Conservation (phyloP, 2,797 vertebrate genomes). For the Rhinichthys osculus region DNA sequence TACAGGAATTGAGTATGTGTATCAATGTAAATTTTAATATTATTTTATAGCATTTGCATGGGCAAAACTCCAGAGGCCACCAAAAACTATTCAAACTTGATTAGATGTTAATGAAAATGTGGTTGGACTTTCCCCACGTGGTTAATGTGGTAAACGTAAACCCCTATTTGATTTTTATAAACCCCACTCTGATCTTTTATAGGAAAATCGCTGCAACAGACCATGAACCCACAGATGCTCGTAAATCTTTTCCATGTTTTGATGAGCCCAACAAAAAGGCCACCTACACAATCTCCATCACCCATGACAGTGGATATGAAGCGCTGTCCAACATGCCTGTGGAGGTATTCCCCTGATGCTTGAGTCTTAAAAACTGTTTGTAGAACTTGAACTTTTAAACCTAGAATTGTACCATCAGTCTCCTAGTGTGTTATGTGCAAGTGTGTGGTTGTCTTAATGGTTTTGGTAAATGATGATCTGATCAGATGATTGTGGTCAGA, state of each 20-base stretch:
- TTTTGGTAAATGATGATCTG: background rate
- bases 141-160: slow-evolving; percentile 40
- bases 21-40: background rate
- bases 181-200: slow-evolving; percentile 59
- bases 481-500: background rate
- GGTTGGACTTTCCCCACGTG: slow-evolving; percentile 4
- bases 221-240: slow-evolving; percentile 96
- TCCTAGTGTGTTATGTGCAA: background rate
- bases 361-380: background rate
- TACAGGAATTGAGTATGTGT: background rate
- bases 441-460: background rate
- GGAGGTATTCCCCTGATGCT: slow-evolving; percentile 73
- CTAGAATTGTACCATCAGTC: background rate
- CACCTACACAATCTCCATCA: slow-evolving; percentile 88
- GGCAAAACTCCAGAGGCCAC: background rate
- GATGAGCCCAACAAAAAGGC: slow-evolving; percentile 98
- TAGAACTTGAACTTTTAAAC: background rate
- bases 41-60: background rate
- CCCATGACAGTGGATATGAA: slow-evolving; percentile 74
- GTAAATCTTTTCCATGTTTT: slow-evolving; percentile 97
- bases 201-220: slow-evolving; percentile 97
- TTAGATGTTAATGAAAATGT: slow-evolving; percentile 29
- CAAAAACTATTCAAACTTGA: slow-evolving; percentile 6
- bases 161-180: slow-evolving; percentile 26
- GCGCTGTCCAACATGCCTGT: slow-evolving; percentile 94